These are phyloP conservation scores for Troglohyphantes excavatus DNA, from an alignment of 2,888 invertebrate species.

Conservation along the genomic window DNA sequence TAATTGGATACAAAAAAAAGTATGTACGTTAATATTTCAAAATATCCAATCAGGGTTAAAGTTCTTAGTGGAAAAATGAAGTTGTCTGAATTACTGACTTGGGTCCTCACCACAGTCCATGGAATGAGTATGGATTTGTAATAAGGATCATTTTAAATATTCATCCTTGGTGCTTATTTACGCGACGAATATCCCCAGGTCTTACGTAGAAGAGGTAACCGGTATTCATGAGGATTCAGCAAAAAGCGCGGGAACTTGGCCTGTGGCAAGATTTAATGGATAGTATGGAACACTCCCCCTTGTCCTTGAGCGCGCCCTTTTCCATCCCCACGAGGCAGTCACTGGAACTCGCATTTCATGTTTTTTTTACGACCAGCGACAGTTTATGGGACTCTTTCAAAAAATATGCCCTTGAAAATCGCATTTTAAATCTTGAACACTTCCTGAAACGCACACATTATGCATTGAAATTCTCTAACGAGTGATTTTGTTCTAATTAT, in stretches of 20 bases:
- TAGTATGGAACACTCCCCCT: conserved; percentile 36
- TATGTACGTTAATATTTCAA: too few species aligned
- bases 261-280: conserved; percentile 32
- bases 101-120: too few species aligned
- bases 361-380: not conserved
- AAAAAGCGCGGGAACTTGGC: conserved; percentile 46
- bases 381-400: not conserved
- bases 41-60: too few species aligned
- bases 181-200: too few species aligned
- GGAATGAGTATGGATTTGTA: too few species aligned
- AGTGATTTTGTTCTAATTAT: not conserved
- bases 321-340: not conserved
- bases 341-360: not conserved
- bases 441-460: not conserved
- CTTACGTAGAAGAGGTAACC: not conserved
- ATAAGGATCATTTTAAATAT: too few species aligned
- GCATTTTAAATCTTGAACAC: not conserved
- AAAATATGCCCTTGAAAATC: not conserved
- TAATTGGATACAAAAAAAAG: too few species aligned
- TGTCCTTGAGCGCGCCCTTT: conserved; percentile 51
- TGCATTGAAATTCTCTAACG: not conserved
- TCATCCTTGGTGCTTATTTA: too few species aligned
- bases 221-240: not conserved
- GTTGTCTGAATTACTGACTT: too few species aligned
- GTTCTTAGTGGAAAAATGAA: too few species aligned